Conservation (phyloP, 2,888 invertebrate species). For the Agrochola circellaris region DNA sequence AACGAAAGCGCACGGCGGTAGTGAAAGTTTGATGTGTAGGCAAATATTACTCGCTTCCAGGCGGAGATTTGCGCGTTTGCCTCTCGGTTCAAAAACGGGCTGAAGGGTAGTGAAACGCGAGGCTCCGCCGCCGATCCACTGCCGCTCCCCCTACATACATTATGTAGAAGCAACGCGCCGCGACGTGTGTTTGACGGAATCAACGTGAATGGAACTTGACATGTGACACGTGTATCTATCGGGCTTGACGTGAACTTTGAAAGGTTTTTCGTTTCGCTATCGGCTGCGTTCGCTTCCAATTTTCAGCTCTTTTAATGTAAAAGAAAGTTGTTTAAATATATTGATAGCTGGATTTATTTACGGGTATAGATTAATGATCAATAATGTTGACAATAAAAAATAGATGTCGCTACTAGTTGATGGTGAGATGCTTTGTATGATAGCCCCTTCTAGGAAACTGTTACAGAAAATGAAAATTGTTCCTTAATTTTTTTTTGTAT, state of each 20-base stretch:
- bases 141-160: slow-evolving; percentile 78
- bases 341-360: slow-evolving; percentile 9
- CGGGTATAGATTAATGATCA: slow-evolving; percentile 1
- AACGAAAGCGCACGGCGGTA: slow-evolving; percentile 89
- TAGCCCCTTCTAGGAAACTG: not conserved
- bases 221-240: slow-evolving; percentile 84
- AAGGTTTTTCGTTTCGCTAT: slow-evolving; percentile 74
- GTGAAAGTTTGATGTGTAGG: slow-evolving; percentile 91
- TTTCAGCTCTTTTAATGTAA: slow-evolving; percentile 31
- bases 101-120: slow-evolving; percentile 73
- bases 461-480: too few species aligned
- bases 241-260: slow-evolving; percentile 74
- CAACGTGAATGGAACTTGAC: slow-evolving; percentile 87
- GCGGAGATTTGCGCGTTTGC: slow-evolving; percentile 88
- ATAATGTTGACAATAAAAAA: slow-evolving; percentile 8
- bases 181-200: slow-evolving; percentile 82
- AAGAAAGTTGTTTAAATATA: slow-evolving; percentile 13
- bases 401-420: slow-evolving; percentile 52
- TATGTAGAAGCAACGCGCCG: slow-evolving; percentile 79
- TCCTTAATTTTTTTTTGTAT: not conserved
- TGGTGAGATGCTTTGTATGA: not conserved
- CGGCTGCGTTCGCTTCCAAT: slow-evolving; percentile 52
- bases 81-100: slow-evolving; percentile 83
- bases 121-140: slow-evolving; percentile 75
- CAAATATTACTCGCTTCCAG: slow-evolving; percentile 89